Evolutionary conservation across 2,888 invertebrate species (phyloP).

Genomic region (Molorchus minor): DNA sequence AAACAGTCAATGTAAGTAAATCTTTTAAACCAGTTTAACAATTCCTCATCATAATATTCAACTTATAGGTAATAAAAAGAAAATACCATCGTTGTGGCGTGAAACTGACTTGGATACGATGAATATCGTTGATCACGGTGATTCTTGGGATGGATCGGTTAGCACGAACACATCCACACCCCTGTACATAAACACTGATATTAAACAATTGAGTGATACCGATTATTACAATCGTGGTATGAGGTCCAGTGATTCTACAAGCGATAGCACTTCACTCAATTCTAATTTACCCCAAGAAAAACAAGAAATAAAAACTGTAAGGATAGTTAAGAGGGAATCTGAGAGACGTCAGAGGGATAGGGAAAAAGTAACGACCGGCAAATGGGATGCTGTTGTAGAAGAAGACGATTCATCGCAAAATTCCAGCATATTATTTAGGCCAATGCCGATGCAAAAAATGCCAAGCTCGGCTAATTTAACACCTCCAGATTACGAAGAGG

Average conservation of each 20-base stretch:
- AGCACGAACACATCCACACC: slow-evolving; percentile 63
- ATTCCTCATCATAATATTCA: too few species aligned
- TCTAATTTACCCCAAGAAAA: slow-evolving; percentile 72
- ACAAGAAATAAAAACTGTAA: slow-evolving; percentile 90
- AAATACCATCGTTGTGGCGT: slow-evolving; percentile 78
- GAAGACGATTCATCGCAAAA: slow-evolving; percentile 58
- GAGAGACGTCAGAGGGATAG: slow-evolving; percentile 85
- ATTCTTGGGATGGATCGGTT: slow-evolving; percentile 61
- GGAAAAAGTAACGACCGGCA: slow-evolving; percentile 68
- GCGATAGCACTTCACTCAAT: slow-evolving; percentile 52
- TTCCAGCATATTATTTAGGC: slow-evolving; percentile 53
- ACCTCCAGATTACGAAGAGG: slow-evolving; percentile 46
- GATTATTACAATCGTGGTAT: slow-evolving; percentile 70
- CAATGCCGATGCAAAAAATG: slow-evolving; percentile 43
- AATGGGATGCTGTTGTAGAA: slow-evolving; percentile 60
- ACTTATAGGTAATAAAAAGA: slow-evolving; percentile 64
- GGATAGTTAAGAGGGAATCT: slow-evolving; percentile 92
- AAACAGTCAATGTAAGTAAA: slow-evolving; percentile 31
- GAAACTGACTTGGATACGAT: slow-evolving; percentile 92
- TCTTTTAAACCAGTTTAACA: too few species aligned
- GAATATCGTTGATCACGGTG: slow-evolving; percentile 76
- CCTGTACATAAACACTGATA: slow-evolving; percentile 75
- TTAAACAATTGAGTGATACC: slow-evolving; percentile 49
- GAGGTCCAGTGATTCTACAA: slow-evolving; percentile 61
- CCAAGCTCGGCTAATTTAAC: slow-evolving; percentile 26